Percentiles rank a stretch among this genome's conserved stretches.
Evolutionary conservation across 2,113 vertebrate species (phyloP).

Genomic region (Sialia sialis): DNA sequence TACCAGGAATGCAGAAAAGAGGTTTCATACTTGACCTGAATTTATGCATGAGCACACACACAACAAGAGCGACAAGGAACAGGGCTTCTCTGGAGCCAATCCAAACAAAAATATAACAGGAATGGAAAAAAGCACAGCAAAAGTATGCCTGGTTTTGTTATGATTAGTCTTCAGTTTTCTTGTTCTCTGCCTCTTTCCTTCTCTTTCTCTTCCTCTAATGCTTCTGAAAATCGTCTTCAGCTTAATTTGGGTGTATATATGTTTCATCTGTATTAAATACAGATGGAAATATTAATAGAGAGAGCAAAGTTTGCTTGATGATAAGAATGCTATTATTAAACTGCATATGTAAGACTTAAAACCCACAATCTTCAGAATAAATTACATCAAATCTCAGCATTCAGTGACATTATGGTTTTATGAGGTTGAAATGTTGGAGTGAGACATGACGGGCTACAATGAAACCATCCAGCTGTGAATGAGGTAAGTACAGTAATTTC

Average conservation of each 20-base stretch:
- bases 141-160: constrained; percentile 49
- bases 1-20: constrained; percentile 63
- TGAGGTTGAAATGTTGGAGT: constrained; percentile 59
- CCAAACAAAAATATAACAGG: constrained; percentile 46
- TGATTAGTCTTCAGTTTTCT: constrained; percentile 48
- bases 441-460: constrained; percentile 29
- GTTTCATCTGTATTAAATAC: constrained; percentile 36
- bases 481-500: not conserved
- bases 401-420: constrained; percentile 67
- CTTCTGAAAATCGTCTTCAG: constrained; percentile 51
- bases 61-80: constrained; percentile 36
- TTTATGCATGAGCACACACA: constrained; percentile 72
- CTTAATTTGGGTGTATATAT: not conserved
- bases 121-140: constrained; percentile 53
- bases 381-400: constrained; percentile 58
- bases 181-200: not conserved
- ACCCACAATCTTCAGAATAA: constrained; percentile 45
- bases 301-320: constrained; percentile 40
- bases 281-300: constrained; percentile 43
- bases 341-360: constrained; percentile 20
- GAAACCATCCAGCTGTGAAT: constrained; percentile 56
- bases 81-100: constrained; percentile 32
- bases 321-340: constrained; percentile 48
- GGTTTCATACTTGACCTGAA: constrained; percentile 73
- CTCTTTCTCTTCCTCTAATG: not conserved